Evolutionary conservation across 1,140 invertebrate genomes (phyloP).

Genomic region (Cardiocondyla obscurior): DNA sequence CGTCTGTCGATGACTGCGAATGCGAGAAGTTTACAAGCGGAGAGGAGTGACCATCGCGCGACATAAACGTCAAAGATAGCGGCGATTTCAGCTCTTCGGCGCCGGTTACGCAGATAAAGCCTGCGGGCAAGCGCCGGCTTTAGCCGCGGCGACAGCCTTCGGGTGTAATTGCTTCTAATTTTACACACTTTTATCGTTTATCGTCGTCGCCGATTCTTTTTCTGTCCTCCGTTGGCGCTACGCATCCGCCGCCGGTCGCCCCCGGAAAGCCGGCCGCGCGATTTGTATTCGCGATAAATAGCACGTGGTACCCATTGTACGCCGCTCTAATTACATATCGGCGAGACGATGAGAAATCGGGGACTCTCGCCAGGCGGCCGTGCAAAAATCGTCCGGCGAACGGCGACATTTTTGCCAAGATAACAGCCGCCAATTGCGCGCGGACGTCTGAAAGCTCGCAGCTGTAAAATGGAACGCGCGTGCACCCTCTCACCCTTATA

Average conservation of each 20-base stretch:
- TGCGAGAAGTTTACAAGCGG: slow-evolving; percentile 1
- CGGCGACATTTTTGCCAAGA: slow-evolving; percentile 29
- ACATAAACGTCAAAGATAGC: slow-evolving; percentile 43
- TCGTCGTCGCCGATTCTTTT: slow-evolving; percentile 46
- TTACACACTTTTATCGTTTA: slow-evolving; percentile 60
- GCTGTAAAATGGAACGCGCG: not conserved
- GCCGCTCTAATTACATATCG: slow-evolving; percentile 40
- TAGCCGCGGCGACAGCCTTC: slow-evolving; percentile 30
- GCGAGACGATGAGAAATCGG: slow-evolving; percentile 20
- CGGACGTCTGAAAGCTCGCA: not conserved
- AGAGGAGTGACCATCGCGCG: not conserved
- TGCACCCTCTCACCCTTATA: slow-evolving; percentile 9
- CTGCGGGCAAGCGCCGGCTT: slow-evolving; percentile 1
- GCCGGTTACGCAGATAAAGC: slow-evolving; percentile 52
- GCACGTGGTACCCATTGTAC: slow-evolving; percentile 12
- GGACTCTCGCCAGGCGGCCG: not conserved
- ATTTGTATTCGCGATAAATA: slow-evolving; percentile 36
- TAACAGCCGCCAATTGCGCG: slow-evolving; percentile 8
- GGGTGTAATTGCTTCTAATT: slow-evolving; percentile 68
- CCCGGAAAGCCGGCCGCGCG: not conserved
- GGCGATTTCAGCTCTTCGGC: slow-evolving; percentile 55
- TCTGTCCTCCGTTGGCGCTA: slow-evolving; percentile 3
- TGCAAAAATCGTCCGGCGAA: not conserved
- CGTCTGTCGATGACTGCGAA: slow-evolving; percentile 31
- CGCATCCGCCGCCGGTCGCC: not conserved